Evolutionary conservation across 2,888 invertebrate genomes (phyloP), one percentile per base, ranked within the genome.

Genomic region (Pinctada fucata): DNA sequence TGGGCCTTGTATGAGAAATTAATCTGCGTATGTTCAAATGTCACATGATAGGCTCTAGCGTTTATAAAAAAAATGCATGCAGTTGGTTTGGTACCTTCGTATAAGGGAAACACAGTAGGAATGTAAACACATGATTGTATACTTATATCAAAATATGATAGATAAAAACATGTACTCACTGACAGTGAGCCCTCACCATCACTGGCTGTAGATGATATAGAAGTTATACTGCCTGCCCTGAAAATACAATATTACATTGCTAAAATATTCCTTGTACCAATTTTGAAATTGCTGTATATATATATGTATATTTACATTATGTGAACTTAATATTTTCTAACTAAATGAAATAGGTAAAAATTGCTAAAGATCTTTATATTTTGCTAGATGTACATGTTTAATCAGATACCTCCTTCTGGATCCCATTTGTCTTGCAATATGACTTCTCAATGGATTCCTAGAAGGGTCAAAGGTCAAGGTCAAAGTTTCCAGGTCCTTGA

Each of bases 381-480:
- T 31, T 31, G 31, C 31, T 31, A 31, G 31, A 31, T 31, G 31
- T 31, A 31, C 31, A 31, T 31, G 31, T 31, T 31, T 31, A 31
- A 31, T 31, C 31, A 31, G 31, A 31, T 31, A 85, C 83, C 88
- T 86, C 72, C 81, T 82, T 65, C 86, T 83, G 16, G 85, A 83
- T 16, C 70, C 73, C 67, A 86, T 72, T 49, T 84, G 81, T 71
- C 85, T 81, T 5, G 81, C 80, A 8, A 90, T 80, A 73, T 83
- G 87, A 47, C 82, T 87, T 78, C 84, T 85, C 73, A 87, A 84
- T 51, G 86, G 79, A 67, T 94, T 94, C 86, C 94, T 94, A 82
- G 95, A 95, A 75, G 95, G 95, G 92, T 95, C 95, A 85, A 95
- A 94, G 75, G 95, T 93, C 65, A 93, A 90, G 3, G 94, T 93